A percentile compares a stretch with the other conserved stretches of the same genome.
Evolutionary conservation across 2,797 vertebrate species (phyloP).

Genomic region (Acrossocheilus wenchowensis): DNA sequence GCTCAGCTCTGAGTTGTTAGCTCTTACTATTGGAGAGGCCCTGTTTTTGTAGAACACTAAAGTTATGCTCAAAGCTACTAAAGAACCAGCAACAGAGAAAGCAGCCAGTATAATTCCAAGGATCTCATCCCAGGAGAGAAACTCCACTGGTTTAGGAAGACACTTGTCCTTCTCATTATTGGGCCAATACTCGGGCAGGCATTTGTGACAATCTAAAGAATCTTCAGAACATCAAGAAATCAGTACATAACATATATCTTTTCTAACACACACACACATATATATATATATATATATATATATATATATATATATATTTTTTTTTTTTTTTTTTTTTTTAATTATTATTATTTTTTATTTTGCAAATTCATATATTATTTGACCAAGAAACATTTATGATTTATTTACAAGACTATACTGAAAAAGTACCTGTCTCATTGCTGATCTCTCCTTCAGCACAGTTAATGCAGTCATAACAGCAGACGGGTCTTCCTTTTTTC

Average conservation of each 20-base stretch:
- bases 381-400: background rate
- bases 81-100: slow-evolving; percentile 45
- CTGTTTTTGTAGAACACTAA: slow-evolving; percentile 51
- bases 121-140: slow-evolving; percentile 57
- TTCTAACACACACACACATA: too few species aligned
- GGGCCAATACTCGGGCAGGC: slow-evolving; percentile 70
- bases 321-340: too few species aligned
- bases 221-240: slow-evolving; percentile 59
- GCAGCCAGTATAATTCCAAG: slow-evolving; percentile 47
- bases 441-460: slow-evolving; percentile 76
- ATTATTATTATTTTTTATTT: too few species aligned
- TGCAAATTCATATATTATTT: background rate
- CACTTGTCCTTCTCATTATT: slow-evolving; percentile 58
- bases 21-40: slow-evolving; percentile 54
- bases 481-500: slow-evolving; percentile 72
- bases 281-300: too few species aligned
- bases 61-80: slow-evolving; percentile 40
- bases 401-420: background rate
- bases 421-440: slow-evolving; percentile 66
- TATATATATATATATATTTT: too few species aligned
- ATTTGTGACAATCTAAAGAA: slow-evolving; percentile 69
- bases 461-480: slow-evolving; percentile 73
- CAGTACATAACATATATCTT: background rate
- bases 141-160: slow-evolving; percentile 66
- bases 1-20: slow-evolving; percentile 65